These are phyloP conservation scores for Zaprionus ornatus DNA, from an alignment of 1,140 invertebrate species.

Conservation along the genomic window DNA sequence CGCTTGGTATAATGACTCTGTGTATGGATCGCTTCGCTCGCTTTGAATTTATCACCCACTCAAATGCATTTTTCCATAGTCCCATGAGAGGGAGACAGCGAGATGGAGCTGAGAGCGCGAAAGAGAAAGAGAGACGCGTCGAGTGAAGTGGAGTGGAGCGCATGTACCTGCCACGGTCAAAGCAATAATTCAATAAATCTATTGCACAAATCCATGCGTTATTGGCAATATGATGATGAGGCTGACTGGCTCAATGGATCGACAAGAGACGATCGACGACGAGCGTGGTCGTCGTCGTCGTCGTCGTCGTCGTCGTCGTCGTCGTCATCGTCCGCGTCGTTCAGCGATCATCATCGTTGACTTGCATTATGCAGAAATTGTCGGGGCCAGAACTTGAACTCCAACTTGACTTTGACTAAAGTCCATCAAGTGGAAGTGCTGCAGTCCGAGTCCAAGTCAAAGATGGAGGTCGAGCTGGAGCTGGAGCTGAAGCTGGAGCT, in stretches of 20 bases:
- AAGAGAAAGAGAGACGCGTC: constrained; percentile 21
- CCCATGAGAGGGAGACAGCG: neutral
- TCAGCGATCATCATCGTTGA: constrained; percentile 22
- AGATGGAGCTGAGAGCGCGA: constrained; percentile 13
- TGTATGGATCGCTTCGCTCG: constrained; percentile 43
- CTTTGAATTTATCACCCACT: constrained; percentile 82
- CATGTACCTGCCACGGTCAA: constrained; percentile 81
- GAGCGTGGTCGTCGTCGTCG: constrained; percentile 21
- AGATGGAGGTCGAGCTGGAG: constrained; percentile 21
- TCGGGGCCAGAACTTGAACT: constrained; percentile 70
- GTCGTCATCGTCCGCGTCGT: neutral
- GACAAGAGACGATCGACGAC: constrained; percentile 48
- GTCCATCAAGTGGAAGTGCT: constrained; percentile 72
- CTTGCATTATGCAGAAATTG: constrained; percentile 61
- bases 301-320: constrained; percentile 3
- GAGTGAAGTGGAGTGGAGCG: constrained; percentile 59
- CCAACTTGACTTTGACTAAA: constrained; percentile 82
- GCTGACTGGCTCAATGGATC: constrained; percentile 53
- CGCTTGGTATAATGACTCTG: constrained; percentile 65
- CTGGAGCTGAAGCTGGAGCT: neutral
- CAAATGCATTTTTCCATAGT: constrained; percentile 73
- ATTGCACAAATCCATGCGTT: constrained; percentile 77
- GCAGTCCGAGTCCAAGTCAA: neutral
- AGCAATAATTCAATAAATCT: constrained; percentile 84
- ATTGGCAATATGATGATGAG: constrained; percentile 82